Base-by-base conservation (phyloP, 37 sponge, comb jelly and placozoan species). In the Ephydatia muelleri region DNA sequence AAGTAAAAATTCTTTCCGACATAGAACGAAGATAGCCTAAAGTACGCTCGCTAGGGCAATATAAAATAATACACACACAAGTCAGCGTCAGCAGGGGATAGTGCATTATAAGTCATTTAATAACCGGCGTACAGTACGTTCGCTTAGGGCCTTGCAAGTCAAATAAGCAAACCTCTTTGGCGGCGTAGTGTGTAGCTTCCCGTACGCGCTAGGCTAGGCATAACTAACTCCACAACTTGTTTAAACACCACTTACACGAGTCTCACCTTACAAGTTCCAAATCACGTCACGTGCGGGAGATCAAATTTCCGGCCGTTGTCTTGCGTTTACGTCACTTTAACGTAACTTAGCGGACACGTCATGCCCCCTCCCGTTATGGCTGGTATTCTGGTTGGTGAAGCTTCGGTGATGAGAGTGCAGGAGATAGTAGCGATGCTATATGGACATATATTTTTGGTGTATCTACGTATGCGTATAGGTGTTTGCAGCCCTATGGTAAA, bases 1-100 rank as follows among this genome's bases (percentile, higher is more conserved):
- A 57, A 57, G 57, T 57, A 57, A 57, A 57, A 57, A 57, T 57
- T 57, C 57, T 57, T 57, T 57, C 57, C 57, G 57, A 57, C 57
- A 57, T 57, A 57, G 57, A 57, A 57, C 19, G 57, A 57, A 57
- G 57, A 57, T 57, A 57, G 57, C 57, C 57, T 57, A 57, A 57
- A 57, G 57, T 57, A 57, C 57, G 57, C 57, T 57, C 57, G 57
- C 57, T 57, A 57, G 57, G 19, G 57, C 57, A 57, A 57, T 57
- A 57, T 57, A 57, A 57, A 57, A 57, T 57, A 57, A 57, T 57
- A 57, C 57, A 57, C 57, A 57, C 57, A 57, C 57, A 57, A 57
- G 57, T 57, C 57, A 57, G 57, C 57, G 57, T 57, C 57, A 57
- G 57, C 57, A 57, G 57, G 57, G 57, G 57, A 57, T 57, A 57